phyloP scores from a whole-genome alignment of 2,888 invertebrate species.

The Panzeria rudis region DNA sequence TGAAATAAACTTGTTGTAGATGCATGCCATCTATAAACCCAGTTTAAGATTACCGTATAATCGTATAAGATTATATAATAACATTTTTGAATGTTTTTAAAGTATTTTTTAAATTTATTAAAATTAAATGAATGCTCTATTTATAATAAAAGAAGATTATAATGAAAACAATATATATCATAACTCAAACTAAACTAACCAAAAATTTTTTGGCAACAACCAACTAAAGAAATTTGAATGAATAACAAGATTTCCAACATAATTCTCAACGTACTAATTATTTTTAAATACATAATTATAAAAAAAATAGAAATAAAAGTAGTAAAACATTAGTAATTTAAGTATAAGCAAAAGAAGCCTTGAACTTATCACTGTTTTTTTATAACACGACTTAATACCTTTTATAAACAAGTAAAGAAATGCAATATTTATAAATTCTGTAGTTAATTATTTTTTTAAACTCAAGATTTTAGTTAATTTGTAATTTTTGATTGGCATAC shows the following conservation, averaged over 20 bases:
- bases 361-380: slow-evolving; percentile 60
- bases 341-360: slow-evolving; percentile 58
- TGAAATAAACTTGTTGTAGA: too few species aligned
- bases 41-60: too few species aligned
- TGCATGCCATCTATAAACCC: too few species aligned
- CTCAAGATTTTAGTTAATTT: slow-evolving; percentile 40
- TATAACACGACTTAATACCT: slow-evolving; percentile 30
- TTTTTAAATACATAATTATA: slow-evolving; percentile 4
- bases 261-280: slow-evolving; percentile 37
- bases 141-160: slow-evolving; percentile 37
- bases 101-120: slow-evolving; percentile 43
- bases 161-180: slow-evolving; percentile 54
- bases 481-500: neutral
- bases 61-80: too few species aligned
- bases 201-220: slow-evolving; percentile 39
- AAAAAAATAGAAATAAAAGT: slow-evolving; percentile 18
- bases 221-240: slow-evolving; percentile 6
- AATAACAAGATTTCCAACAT: slow-evolving; percentile 20
- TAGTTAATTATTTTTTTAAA: slow-evolving; percentile 47
- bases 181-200: slow-evolving; percentile 21
- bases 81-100: slow-evolving; percentile 36
- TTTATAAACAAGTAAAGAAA: slow-evolving; percentile 35
- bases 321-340: slow-evolving; percentile 46
- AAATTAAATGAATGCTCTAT: slow-evolving; percentile 21
- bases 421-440: slow-evolving; percentile 61